Evolutionary conservation across 2,797 vertebrate species (phyloP), one percentile per base, ranked within the genome.

Genomic region (Melanotaenia pygmaea): DNA sequence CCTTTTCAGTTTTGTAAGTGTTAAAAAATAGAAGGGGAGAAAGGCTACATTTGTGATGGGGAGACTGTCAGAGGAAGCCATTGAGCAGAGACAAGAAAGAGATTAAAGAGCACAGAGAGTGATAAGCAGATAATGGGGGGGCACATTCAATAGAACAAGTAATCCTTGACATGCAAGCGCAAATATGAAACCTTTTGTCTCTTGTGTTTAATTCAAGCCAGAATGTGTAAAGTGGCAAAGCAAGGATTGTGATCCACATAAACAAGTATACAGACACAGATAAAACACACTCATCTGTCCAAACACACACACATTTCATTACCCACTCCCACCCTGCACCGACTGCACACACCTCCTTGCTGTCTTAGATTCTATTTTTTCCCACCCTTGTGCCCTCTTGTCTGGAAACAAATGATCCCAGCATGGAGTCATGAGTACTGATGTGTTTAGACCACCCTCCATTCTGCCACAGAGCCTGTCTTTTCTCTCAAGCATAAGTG

Each of bases 1-100:
- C 91, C 94, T 94, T 96, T 97, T 97, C 96, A 96, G 95, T 95
- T 96, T 95, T 88, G 93, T 95, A 95, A 95, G 93, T 95, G 95
- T 94, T 95, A 94, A 94, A 95, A 95, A 94, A 95, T 92, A 93
- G 94, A 92, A 92, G 87, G 68, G 84, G 89, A 91, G 91, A 92
- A 92, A 93, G 92, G 90, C 92, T 93, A 91, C 92, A 89, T 92
- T 93, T 95, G 94, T 71, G 83, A 91, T 56, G 85, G 93, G 94
- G 91, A 94, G 93, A 94, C 95, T 93, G 94, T 92, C 94, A 96
- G 95, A 96, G 94, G 95, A 95, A 94, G 93, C 95, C 92, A 95
- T 93, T 94, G 94, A 96, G 94, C 82, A 87, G 92, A 91, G 89
- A 94, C 94, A 96, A 96, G 95, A 91, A 95, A 94, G 96, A 96